Evolutionary conservation across 2,888 invertebrate genomes (phyloP).

Genomic region (Mesochorus sp.): DNA sequence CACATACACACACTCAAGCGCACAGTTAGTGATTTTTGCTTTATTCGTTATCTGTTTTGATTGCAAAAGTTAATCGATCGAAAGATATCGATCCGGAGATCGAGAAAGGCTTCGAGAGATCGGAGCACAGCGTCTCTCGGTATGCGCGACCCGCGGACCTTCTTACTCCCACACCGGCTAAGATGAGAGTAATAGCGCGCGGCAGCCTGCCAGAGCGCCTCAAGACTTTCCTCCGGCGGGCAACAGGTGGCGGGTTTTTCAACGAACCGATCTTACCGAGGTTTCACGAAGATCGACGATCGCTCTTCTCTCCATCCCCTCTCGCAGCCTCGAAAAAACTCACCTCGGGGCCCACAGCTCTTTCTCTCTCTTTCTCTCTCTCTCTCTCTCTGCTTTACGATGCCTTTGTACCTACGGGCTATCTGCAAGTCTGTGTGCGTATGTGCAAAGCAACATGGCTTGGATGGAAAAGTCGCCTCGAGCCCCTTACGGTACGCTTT

Average conservation of each 20-base stretch:
- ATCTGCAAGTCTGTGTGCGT: background rate
- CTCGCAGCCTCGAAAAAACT: background rate
- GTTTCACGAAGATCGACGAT: constrained; percentile 66
- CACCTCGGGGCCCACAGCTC: background rate
- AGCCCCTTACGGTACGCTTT: too few relatives aligned
- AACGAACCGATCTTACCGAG: constrained; percentile 56
- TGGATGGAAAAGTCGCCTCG: background rate
- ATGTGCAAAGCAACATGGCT: background rate
- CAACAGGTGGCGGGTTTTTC: constrained; percentile 68
- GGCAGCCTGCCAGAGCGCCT: constrained; percentile 71
- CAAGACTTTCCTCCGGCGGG: constrained; percentile 64
- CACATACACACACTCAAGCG: background rate
- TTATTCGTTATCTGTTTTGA: background rate
- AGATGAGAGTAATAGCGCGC: constrained; percentile 77
- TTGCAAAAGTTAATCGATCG: background rate
- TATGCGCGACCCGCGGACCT: constrained; percentile 68
- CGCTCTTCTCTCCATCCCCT: constrained; percentile 52
- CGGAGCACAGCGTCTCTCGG: constrained; percentile 65
- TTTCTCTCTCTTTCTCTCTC: too few relatives aligned
- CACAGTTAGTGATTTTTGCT: too few relatives aligned
- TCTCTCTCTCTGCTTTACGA: too few relatives aligned
- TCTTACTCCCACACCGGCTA: constrained; percentile 79
- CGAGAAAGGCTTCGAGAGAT: too few relatives aligned
- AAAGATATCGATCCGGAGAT: too few relatives aligned
- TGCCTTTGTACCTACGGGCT: background rate